Conservation (phyloP, 92 coral and sea anemone genomes). For the Zoanthus solanderi region DNA sequence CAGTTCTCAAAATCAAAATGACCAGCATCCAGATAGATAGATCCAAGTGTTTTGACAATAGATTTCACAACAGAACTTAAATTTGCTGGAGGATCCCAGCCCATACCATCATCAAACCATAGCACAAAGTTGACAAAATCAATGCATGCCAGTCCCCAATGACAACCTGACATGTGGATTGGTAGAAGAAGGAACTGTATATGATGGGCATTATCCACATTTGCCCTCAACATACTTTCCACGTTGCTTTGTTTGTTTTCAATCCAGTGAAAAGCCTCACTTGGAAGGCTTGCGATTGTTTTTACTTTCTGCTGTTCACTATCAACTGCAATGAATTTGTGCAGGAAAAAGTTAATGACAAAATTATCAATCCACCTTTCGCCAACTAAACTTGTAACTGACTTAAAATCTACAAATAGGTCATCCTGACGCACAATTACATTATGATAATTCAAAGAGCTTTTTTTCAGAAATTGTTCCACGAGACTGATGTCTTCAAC, state of each 20-base stretch:
- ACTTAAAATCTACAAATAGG: conserved; percentile 18
- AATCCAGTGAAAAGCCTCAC: conserved; percentile 23
- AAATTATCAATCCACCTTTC: conserved; percentile 18
- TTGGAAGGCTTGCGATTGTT: conserved; percentile 3
- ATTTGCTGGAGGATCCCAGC: not conserved
- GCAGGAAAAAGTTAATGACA: not conserved
- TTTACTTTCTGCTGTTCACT: conserved; percentile 1
- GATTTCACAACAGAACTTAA: not conserved
- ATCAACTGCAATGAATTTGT: conserved; percentile 11
- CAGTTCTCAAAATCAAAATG: not conserved
- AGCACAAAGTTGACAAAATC: not conserved
- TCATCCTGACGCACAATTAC: conserved; percentile 1
- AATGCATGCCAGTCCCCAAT: conserved; percentile 15
- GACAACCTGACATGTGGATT: conserved; percentile 18
- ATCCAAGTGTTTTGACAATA: not conserved
- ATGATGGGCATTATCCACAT: not conserved
- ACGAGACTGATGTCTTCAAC: not conserved
- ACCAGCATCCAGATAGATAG: not conserved
- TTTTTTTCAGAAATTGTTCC: not conserved
- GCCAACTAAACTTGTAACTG: not conserved
- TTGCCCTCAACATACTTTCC: not conserved
- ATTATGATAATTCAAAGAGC: not conserved
- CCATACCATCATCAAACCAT: conserved; percentile 28
- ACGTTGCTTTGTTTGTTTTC: not conserved
- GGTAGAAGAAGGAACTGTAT: conserved; percentile 17